Evolutionary conservation across 2,888 invertebrate genomes (phyloP).

Genomic region (Eudasyphora cyanicolor): DNA sequence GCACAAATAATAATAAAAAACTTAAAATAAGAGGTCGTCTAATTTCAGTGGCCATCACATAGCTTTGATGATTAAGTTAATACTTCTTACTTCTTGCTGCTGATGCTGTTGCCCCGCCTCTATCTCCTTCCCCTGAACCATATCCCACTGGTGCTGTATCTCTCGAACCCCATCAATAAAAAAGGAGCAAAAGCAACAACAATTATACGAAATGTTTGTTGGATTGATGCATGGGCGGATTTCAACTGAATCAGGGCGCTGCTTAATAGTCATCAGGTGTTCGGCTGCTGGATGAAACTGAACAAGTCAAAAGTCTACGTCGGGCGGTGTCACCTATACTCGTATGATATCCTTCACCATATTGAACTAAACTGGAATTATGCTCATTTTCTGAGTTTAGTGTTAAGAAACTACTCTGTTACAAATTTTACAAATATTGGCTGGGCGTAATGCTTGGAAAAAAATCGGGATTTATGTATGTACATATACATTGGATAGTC

Average conservation of each 20-base stretch:
- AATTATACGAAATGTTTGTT: neutral
- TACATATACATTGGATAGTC: too few relatives aligned
- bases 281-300: too few relatives aligned
- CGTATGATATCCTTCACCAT: too few relatives aligned
- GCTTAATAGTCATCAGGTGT: neutral
- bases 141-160: neutral
- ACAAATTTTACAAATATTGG: too few relatives aligned
- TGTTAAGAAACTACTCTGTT: too few relatives aligned
- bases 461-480: too few relatives aligned
- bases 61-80: slow-evolving; percentile 36
- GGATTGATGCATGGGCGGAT: neutral
- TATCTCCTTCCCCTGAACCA: neutral
- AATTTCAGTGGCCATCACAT: slow-evolving; percentile 44
- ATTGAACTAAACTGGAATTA: too few relatives aligned
- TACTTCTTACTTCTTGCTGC: slow-evolving; percentile 9
- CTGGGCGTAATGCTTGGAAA: too few relatives aligned
- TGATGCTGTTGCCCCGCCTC: slow-evolving; percentile 12
- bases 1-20: slow-evolving; percentile 35
- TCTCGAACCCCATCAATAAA: neutral
- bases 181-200: neutral
- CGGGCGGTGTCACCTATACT: too few relatives aligned
- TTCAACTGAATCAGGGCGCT: neutral
- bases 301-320: too few relatives aligned
- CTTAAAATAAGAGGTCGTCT: slow-evolving; percentile 44
- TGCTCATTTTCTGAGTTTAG: too few relatives aligned